Evolutionary conservation across 2,113 vertebrate genomes (phyloP), one percentile per base, ranked within the genome.

Genomic region (Mastomys natalensis): DNA sequence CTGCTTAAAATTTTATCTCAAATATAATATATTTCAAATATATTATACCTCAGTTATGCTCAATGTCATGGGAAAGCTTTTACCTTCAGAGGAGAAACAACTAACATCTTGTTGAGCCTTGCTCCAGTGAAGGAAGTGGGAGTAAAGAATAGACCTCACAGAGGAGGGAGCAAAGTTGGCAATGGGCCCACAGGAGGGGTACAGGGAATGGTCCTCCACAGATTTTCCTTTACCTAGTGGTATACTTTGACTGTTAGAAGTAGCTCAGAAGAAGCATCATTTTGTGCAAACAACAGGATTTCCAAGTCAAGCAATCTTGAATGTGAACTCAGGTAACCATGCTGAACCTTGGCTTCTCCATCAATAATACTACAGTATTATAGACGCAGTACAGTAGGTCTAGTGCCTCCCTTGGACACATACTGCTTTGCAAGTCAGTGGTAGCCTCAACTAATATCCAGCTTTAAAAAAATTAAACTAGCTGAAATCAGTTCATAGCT

Each of bases 41-140:
- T 40, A 2, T 68, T 72, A 78, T 2, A 13, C 10, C 29, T 89
- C 7, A 26, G 13, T 58, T 85, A 55, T 37, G 53, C 37, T 87
- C 12, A 72, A 26, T n/a, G 62, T 60, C 15, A 24, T 4, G 29
- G 51, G 77, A 29, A 81, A 87, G 66, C 0, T 26, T 87, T 70
- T 43, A 74, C 17, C 43, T 87, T 91, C 66, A 82, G 82, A 88
- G 13, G 82, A 92, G 90, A 86, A 93, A 37, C 9, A 92, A 53
- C 29, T 40, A n/a, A 60, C 48, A 48, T 15, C 19, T 93, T 82
- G 55, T 13, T 77, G 55, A 96, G 43, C 24, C 16, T 51, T 43
- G 26, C 34, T 55, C 17, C 60, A 34, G 58, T 70, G n/a, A n/a
- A n/a, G 7, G n/a, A 24, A 37, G 31, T 37, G 4, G 22, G n/a